phyloP scores from a whole-genome alignment of 2,888 invertebrate species.

The Arrhopalites spinosus region DNA sequence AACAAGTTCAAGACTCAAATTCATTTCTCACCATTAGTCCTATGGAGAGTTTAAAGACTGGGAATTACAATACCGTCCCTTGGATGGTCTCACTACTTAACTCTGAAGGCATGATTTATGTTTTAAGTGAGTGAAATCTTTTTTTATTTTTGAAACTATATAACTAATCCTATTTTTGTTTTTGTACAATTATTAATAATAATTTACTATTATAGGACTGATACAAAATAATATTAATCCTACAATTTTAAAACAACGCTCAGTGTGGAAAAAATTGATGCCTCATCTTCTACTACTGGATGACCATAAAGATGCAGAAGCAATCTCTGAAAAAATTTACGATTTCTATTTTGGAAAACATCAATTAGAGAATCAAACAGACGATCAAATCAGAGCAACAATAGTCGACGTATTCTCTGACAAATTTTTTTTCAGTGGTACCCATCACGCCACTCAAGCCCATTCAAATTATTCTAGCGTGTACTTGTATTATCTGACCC shows the following conservation, averaged over 20 bases:
- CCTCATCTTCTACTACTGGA: not conserved
- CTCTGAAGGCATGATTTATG: slow-evolving; percentile 4
- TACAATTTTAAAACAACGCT: not conserved
- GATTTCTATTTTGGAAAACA: slow-evolving; percentile 9
- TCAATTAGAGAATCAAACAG: not conserved
- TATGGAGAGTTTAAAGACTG: not conserved
- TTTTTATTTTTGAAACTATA: not conserved
- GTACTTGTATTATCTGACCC: slow-evolving; percentile 2
- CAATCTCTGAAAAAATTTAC: slow-evolving; percentile 2
- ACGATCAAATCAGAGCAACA: not conserved
- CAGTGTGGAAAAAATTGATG: slow-evolving; percentile 9
- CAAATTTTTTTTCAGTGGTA: not conserved
- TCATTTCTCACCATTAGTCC: not conserved
- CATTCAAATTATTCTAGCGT: not conserved
- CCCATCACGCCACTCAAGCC: not conserved
- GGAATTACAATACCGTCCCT: not conserved
- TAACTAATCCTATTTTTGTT: not conserved
- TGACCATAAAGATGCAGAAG: not conserved
- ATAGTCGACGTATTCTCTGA: not conserved
- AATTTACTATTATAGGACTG: slow-evolving; percentile 1
- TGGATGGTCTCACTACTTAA: not conserved
- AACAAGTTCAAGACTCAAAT: not conserved
- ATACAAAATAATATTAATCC: not conserved
- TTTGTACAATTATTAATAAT: not conserved
- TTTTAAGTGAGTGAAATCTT: not conserved